Evolutionary conservation across 64 coral and sea anemone species (phyloP).

Genomic region (Stylophora pistillata): DNA sequence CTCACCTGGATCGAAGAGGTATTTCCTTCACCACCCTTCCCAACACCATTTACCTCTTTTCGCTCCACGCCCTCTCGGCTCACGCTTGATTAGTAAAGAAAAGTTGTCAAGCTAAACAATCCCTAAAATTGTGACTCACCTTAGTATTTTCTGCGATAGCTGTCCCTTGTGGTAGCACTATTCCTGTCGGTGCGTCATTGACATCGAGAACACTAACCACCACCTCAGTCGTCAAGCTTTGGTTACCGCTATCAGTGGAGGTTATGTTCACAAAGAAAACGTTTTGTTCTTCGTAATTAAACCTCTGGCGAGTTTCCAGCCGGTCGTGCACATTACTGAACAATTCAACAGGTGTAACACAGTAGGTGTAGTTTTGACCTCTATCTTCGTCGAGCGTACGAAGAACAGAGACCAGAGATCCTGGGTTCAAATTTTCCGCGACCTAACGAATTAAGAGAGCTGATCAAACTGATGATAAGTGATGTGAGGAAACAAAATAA

Average conservation of each 20-base stretch:
- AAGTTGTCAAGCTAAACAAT: background rate
- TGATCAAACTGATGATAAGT: background rate
- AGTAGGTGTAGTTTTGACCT: constrained; percentile 53
- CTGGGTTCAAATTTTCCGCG: constrained; percentile 69
- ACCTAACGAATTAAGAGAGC: constrained; percentile 24
- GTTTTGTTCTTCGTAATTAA: constrained; percentile 59
- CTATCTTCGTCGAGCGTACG: constrained; percentile 57
- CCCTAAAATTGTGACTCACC: constrained; percentile 3
- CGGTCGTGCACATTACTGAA: constrained; percentile 41
- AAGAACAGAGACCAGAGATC: constrained; percentile 41
- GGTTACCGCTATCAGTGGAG: constrained; percentile 61
- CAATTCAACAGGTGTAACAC: background rate
- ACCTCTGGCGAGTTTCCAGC: constrained; percentile 45
- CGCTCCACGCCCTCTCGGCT: too few species aligned
- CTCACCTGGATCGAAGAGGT: too few species aligned
- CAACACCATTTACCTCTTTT: too few species aligned
- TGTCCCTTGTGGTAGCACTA: constrained; percentile 56
- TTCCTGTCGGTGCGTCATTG: constrained; percentile 60
- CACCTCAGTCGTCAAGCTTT: constrained; percentile 60
- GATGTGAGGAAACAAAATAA: too few species aligned
- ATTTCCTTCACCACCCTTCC: too few species aligned
- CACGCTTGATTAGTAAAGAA: too few species aligned
- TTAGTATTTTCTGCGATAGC: constrained; percentile 66
- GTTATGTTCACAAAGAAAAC: constrained; percentile 61
- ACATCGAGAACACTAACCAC: constrained; percentile 51